Conservation (phyloP, 2,113 vertebrate species). For the Trochalopteron elliotii region DNA sequence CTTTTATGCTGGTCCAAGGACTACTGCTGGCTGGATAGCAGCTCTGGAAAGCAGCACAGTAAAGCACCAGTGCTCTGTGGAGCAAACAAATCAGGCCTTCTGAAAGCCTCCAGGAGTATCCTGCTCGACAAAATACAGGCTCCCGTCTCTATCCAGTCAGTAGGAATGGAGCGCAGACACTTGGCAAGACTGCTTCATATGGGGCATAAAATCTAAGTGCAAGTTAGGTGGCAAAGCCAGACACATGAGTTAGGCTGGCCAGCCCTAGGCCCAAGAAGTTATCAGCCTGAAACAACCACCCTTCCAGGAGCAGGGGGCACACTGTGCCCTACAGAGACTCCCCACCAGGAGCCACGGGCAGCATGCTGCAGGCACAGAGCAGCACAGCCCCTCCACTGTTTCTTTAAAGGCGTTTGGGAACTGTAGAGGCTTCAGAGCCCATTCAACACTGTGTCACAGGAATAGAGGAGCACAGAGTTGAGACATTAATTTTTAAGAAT, state of each 20-base stretch:
- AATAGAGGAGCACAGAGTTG: not conserved
- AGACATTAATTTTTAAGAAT: too few species aligned
- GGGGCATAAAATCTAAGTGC: not conserved
- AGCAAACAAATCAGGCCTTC: not conserved
- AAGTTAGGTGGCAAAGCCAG: not conserved
- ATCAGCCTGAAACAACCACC: accelerated
- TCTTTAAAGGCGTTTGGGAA: accelerated
- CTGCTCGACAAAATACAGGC: not conserved
- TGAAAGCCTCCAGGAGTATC: not conserved
- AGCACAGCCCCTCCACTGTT: too few species aligned
- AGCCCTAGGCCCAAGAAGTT: not conserved
- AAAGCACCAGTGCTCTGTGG: not conserved
- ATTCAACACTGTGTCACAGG: not conserved
- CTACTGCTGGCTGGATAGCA: too few species aligned
- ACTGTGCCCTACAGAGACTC: too few species aligned
- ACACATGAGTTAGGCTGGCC: accelerated
- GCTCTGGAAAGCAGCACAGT: too few species aligned
- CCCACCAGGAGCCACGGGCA: too few species aligned
- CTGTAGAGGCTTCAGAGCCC: accelerated
- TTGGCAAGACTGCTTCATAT: not conserved
- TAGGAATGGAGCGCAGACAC: not conserved
- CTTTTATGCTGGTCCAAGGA: too few species aligned
- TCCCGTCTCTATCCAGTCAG: not conserved
- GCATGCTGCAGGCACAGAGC: too few species aligned
- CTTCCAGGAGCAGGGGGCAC: accelerated